phyloP scores from a whole-genome alignment of 2,797 vertebrate genomes.

The Catostomus latipinnis region DNA sequence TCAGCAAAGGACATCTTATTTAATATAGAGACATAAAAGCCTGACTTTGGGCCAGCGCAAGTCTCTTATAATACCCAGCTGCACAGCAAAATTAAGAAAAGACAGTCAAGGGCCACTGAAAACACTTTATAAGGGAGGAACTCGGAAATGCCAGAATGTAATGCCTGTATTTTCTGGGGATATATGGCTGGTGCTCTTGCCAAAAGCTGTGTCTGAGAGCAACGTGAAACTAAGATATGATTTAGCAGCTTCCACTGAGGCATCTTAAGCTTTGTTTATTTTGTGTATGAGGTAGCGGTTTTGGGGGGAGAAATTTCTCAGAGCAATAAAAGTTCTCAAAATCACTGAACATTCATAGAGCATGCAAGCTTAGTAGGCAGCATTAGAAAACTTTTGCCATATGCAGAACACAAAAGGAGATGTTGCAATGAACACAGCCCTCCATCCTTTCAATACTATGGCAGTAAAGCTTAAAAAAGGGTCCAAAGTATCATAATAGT shows the following conservation, averaged over 20 bases:
- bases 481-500: too few species aligned
- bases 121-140: conserved; percentile 17
- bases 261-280: too few species aligned
- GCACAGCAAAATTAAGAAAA: conserved; percentile 36
- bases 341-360: neutral
- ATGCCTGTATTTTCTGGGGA: conserved; percentile 30
- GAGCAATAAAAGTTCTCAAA: too few species aligned
- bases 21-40: conserved; percentile 46
- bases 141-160: conserved; percentile 20
- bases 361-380: neutral
- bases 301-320: neutral
- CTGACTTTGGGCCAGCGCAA: neutral
- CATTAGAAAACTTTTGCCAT: neutral
- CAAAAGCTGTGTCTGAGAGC: conserved; percentile 39
- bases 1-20: conserved; percentile 40
- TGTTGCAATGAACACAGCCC: neutral
- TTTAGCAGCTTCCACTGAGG: conserved; percentile 12
- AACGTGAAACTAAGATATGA: conserved; percentile 22
- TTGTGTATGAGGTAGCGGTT: neutral
- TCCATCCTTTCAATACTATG: too few species aligned
- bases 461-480: too few species aligned
- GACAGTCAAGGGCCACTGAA: conserved; percentile 38
- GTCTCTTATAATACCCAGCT: conserved; percentile 35
- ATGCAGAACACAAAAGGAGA: too few species aligned
- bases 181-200: conserved; percentile 28